Evolutionary conservation across 2,888 invertebrate genomes (phyloP).

Genomic region (Calliphora vomitoria): DNA sequence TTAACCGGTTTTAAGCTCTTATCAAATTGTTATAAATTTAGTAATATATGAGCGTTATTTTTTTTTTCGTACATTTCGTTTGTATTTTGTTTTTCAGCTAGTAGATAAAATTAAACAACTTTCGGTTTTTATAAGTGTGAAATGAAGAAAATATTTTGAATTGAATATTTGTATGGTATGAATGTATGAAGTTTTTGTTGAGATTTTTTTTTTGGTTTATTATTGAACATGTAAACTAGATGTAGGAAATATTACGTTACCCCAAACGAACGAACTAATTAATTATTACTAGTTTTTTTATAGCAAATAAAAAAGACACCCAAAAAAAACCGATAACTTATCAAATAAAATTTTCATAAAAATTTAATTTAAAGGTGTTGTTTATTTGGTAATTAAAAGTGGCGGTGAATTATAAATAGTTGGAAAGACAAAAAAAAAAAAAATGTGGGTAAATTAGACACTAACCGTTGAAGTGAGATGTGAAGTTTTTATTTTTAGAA

Average conservation of each 20-base stretch:
- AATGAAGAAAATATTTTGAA: slow-evolving; percentile 67
- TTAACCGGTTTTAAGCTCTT: slow-evolving; percentile 58
- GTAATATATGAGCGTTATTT: slow-evolving; percentile 17
- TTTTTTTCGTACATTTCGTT: slow-evolving; percentile 41
- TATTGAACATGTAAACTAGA: slow-evolving; percentile 33
- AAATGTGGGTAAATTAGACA: slow-evolving; percentile 13
- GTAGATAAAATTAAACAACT: slow-evolving; percentile 66
- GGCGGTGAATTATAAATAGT: slow-evolving; percentile 65
- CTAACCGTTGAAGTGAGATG: neutral
- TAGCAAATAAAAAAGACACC: neutral
- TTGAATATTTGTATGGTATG: slow-evolving; percentile 1
- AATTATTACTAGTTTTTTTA: slow-evolving; percentile 62
- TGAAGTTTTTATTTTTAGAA: neutral
- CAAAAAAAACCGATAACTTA: slow-evolving; percentile 53
- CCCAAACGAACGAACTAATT: slow-evolving; percentile 60
- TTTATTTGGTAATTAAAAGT: slow-evolving; percentile 66
- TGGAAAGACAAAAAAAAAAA: slow-evolving; percentile 11
- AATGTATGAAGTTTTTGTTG: slow-evolving; percentile 17
- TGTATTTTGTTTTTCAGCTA: slow-evolving; percentile 19
- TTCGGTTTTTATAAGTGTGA: slow-evolving; percentile 69
- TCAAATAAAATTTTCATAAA: slow-evolving; percentile 51
- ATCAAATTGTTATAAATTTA: slow-evolving; percentile 59
- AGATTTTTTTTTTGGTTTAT: slow-evolving; percentile 19
- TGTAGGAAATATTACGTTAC: slow-evolving; percentile 60
- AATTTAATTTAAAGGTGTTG: slow-evolving; percentile 59